phyloP scores from a whole-genome alignment of 2,797 vertebrate species.

The Pachyuromys duprasi region DNA sequence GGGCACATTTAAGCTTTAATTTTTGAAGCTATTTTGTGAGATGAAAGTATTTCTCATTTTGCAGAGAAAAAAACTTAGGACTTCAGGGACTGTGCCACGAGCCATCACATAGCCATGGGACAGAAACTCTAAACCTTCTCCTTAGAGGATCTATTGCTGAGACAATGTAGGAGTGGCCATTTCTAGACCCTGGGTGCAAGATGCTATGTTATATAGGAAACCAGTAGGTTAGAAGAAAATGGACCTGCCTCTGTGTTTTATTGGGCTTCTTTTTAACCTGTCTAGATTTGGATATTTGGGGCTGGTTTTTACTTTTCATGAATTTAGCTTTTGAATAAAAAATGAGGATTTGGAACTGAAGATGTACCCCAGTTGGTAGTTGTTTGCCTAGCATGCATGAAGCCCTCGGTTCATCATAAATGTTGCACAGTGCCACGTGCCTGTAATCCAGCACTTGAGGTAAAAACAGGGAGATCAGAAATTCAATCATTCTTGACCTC shows the following conservation, averaged over 20 bases:
- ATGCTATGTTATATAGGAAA: background rate
- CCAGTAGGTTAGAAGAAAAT: background rate
- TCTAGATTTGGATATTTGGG: slow-evolving; percentile 1
- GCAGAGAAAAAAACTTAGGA: slow-evolving; percentile 13
- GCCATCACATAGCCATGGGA: background rate
- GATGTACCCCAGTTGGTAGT: background rate
- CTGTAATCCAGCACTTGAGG: background rate
- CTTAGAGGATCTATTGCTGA: background rate
- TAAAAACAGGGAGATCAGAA: background rate
- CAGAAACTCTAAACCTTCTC: background rate
- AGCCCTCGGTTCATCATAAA: background rate
- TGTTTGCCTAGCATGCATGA: background rate
- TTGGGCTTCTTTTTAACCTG: background rate
- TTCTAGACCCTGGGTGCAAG: background rate
- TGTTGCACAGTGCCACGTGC: background rate
- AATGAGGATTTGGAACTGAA: background rate
- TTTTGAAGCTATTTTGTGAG: background rate
- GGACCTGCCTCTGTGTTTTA: background rate
- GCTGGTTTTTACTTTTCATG: background rate
- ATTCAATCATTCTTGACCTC: background rate
- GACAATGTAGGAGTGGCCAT: background rate
- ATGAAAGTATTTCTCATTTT: background rate
- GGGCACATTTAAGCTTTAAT: slow-evolving; percentile 30
- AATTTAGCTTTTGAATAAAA: background rate
- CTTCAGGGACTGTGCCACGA: slow-evolving; percentile 33